These are phyloP conservation scores for Scolopax bukidnonensis DNA, from an alignment of 2,797 vertebrate genomes.

Conservation along the genomic window DNA sequence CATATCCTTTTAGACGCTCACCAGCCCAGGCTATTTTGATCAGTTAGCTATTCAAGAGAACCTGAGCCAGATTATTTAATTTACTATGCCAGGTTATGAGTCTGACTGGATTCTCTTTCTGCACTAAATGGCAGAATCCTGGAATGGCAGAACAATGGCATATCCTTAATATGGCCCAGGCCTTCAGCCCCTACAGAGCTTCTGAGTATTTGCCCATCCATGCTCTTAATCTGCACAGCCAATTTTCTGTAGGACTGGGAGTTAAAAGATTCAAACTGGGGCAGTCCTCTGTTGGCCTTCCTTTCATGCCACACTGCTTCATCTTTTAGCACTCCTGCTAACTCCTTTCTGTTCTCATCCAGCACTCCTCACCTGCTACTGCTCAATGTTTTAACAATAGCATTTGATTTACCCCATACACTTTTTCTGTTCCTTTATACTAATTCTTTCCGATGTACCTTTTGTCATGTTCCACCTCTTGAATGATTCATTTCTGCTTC, in stretches of 20 bases:
- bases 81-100: rapidly evolving
- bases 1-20: not conserved
- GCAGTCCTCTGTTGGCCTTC: not conserved
- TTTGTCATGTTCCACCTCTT: not conserved
- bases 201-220: not conserved
- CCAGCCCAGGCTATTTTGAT: not conserved
- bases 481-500: conserved; percentile 2
- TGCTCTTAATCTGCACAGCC: not conserved
- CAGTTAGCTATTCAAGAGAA: not conserved
- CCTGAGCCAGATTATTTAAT: not conserved
- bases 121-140: not conserved
- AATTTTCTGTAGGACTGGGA: not conserved
- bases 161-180: not conserved
- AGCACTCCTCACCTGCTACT: not conserved
- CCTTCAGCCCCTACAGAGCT: not conserved
- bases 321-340: not conserved
- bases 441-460: not conserved
- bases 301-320: not conserved
- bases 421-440: not conserved
- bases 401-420: not conserved
- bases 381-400: not conserved
- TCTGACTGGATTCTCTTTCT: not conserved
- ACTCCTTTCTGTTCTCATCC: not conserved
- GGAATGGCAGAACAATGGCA: not conserved
- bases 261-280: rapidly evolving